Base-by-base conservation (phyloP, 2,888 invertebrate species). In the Ectropis crepuscularia region DNA sequence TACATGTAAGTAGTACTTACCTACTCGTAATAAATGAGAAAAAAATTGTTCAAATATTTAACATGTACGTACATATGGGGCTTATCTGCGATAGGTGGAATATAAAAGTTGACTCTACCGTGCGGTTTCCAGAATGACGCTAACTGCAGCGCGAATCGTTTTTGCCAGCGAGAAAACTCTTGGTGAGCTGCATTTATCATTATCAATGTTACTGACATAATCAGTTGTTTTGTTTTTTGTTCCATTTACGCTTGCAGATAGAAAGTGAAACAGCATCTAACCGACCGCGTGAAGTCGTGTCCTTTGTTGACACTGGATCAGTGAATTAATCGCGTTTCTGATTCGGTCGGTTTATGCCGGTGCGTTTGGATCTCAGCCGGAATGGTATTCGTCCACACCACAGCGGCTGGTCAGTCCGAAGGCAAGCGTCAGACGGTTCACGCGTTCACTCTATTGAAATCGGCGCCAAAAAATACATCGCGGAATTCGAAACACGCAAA, bases 321-420 rank as follows among this genome's bases (percentile, higher is more conserved):
- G 71, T 79, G 53, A 75, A 79, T 79, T 82, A 79, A 77, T 79
- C 74, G 76, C 78, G 80, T 80, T 78, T 86, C 76, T 70, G 80
- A 88, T 83, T 88, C 72, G 80, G 89, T 86, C 81, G 90, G 89
- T 76, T 89, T 82, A 86, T 82, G 82, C 88, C 84, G 83, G 89
- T 86, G 81, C 85, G 83, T 83, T 86, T 81, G 85, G 79, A 85
- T 85, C 83, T 81, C 79, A 81, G 78, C 75, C 78, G 72, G 73
- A 80, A 78, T 85, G 82, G 79, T 76, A 74, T 41, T 38, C 38
- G 54, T 36, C 46, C 58, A 60, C 46, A 57, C 72, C 38, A n/a
- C n/a, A n/a, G n/a, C n/a, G n/a, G 16, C 1, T 28, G 72, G 83
- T 81, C 88, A 89, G 89, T 90, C 77, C 76, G 81, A 78, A 75